A percentile compares a stretch with the other conserved stretches of the same genome.
phyloP scores from a whole-genome alignment of 2,888 invertebrate genomes.

The Melanchra persicariae region DNA sequence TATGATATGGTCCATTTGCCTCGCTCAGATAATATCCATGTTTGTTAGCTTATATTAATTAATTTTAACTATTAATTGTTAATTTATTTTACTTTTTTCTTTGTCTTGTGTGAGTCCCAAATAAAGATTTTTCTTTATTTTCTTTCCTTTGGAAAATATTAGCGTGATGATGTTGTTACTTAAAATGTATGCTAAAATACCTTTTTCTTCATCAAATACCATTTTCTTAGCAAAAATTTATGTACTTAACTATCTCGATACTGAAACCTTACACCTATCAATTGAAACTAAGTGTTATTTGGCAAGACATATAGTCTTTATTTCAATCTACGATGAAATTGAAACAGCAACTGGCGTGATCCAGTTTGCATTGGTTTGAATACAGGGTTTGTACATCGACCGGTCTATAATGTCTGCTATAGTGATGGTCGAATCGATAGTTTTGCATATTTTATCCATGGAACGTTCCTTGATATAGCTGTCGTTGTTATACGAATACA shows the following conservation, averaged over 20 bases:
- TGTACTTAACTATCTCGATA: neutral
- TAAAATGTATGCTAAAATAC: too few species aligned
- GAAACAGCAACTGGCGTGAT: conserved; percentile 8
- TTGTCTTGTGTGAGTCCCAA: too few species aligned
- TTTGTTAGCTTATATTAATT: too few species aligned
- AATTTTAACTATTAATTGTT: too few species aligned
- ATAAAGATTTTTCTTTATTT: too few species aligned
- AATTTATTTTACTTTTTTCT: too few species aligned
- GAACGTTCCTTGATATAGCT: neutral
- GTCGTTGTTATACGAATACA: neutral
- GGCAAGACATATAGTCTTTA: neutral
- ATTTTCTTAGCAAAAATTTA: neutral
- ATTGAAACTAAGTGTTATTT: conserved; percentile 25
- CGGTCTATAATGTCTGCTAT: neutral
- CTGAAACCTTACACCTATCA: neutral
- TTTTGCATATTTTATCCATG: conserved; percentile 40
- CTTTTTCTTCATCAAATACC: conserved; percentile 2
- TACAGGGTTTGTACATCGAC: neutral
- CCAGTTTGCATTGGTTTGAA: conserved; percentile 16
- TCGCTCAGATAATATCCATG: too few species aligned
- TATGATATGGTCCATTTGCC: too few species aligned
- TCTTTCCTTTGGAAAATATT: too few species aligned
- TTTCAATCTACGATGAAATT: neutral
- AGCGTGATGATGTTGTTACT: too few species aligned
- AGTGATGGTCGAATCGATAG: conserved; percentile 28